Base-by-base conservation (phyloP, 2,888 invertebrate species). In the Hypercompe scribonia region DNA sequence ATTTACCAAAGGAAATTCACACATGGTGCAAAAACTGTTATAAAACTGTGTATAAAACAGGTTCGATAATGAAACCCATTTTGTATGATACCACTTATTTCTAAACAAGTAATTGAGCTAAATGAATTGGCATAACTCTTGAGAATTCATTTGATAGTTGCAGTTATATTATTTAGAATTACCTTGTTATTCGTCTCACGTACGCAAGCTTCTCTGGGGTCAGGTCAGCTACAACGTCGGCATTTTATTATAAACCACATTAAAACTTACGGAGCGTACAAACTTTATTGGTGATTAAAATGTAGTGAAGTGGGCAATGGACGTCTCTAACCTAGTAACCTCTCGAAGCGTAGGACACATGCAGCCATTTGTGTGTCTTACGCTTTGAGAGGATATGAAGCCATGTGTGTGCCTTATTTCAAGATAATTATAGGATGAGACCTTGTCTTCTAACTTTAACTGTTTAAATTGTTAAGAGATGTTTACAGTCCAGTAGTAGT, bases 181-280 rank as follows among this genome's bases (percentile, higher is more conserved):
- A 72, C 67, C 65, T 65, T 75, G 72, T 74, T 76, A 82, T 80
- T 82, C 83, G 34, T 46, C 75, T 78, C 83, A 83, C 83, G 84
- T 77, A 61, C 71, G 50, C 31, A 70, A 81, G 72, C 76, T 80
- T 76, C 74, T 69, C 73, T 75, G 71, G 72, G 80, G 72, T 73
- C 66, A 18, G 68, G 64, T 65, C 68, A 33, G 63, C 61, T 80
- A 61, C 77, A n/a, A 67, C 28, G 34, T 79, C 68, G 78, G 58
- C 4, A 28, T 65, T 76, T 67, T 73, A 71, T 58, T 42, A 70
- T 77, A 76, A n/a, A 50, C 31, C 46, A 70, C 34, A n/a, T 46
- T 34, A 58, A 33, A 67, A 33, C 33, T 50, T 67, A 21, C 28
- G 39, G 36, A 39, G n/a, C 8, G 28, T 68, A 36, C 15, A 21